A percentile compares a stretch with the other conserved stretches of the same genome.
phyloP scores from a whole-genome alignment of 1,140 invertebrate species.

The Helicoverpa zea region DNA sequence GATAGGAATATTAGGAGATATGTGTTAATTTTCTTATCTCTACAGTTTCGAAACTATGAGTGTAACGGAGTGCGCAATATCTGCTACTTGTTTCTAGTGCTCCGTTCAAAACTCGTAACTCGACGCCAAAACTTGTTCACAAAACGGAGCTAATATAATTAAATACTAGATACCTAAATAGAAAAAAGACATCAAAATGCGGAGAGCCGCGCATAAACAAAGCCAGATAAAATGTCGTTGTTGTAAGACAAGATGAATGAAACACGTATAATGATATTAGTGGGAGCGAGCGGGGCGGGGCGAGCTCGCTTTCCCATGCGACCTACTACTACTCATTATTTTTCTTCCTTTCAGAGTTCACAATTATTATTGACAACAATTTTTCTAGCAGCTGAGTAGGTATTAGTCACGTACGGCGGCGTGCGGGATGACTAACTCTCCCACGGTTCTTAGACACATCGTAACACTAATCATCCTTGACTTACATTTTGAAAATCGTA shows the following conservation, averaged over 20 bases:
- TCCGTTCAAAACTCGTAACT: conserved; percentile 53
- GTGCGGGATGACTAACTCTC: conserved; percentile 66
- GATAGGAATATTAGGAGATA: conserved; percentile 56
- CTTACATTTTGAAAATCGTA: conserved; percentile 83
- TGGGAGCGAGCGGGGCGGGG: conserved; percentile 52
- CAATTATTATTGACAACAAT: conserved; percentile 57
- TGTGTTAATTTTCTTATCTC: conserved; percentile 60
- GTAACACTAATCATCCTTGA: conserved; percentile 79
- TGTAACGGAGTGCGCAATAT: conserved; percentile 48
- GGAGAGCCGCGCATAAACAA: conserved; percentile 61
- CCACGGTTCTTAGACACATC: conserved; percentile 75
- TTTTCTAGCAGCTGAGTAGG: conserved; percentile 52
- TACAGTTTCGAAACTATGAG: conserved; percentile 32
- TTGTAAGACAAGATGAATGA: conserved; percentile 67
- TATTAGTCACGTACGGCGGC: conserved; percentile 61
- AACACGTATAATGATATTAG: conserved; percentile 59
- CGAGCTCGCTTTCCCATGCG: conserved; percentile 58
- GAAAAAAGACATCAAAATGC: conserved; percentile 68
- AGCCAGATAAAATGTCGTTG: conserved; percentile 61
- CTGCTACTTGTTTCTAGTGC: conserved; percentile 53
- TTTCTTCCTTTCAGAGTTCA: conserved; percentile 56
- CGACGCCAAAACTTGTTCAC: conserved; percentile 55
- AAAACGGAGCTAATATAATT: conserved; percentile 55
- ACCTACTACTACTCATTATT: conserved; percentile 54
- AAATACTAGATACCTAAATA: conserved; percentile 49